Conservation (phyloP, 2,797 vertebrate genomes). For the Anisognathus igniventris region DNA sequence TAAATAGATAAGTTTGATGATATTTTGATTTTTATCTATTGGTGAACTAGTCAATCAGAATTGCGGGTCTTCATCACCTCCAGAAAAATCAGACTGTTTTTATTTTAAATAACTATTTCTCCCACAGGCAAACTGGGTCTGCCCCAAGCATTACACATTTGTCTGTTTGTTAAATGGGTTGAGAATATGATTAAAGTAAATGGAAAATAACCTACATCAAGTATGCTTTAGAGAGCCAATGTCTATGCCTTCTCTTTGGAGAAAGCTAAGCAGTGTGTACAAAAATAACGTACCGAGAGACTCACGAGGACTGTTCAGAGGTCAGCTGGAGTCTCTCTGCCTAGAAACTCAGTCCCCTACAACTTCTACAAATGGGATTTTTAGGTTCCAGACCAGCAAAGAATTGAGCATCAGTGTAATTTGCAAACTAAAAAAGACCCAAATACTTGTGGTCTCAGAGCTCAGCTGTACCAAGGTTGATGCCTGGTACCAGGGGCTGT, state of each 20-base stretch:
- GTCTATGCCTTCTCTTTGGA: neutral
- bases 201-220: constrained; percentile 25
- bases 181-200: constrained; percentile 55
- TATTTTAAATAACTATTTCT: constrained; percentile 60
- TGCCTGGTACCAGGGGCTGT: rapidly evolving
- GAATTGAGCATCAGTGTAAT: neutral
- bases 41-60: constrained; percentile 68
- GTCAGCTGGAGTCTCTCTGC: neutral
- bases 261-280: neutral
- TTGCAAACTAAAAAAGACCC: neutral
- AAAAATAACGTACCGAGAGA: neutral
- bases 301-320: neutral
- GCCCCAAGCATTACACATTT: constrained; percentile 61
- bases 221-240: neutral
- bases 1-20: constrained; percentile 70
- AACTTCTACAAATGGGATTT: neutral
- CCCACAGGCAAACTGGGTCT: constrained; percentile 61
- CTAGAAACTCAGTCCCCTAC: neutral
- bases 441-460: neutral
- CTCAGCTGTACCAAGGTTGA: rapidly evolving
- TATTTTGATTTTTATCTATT: constrained; percentile 69
- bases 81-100: constrained; percentile 53
- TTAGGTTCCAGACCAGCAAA: neutral
- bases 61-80: constrained; percentile 61
- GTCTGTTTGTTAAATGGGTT: constrained; percentile 44